phyloP scores from a whole-genome alignment of 2,888 invertebrate species.

The Chelonus formosanus region DNA sequence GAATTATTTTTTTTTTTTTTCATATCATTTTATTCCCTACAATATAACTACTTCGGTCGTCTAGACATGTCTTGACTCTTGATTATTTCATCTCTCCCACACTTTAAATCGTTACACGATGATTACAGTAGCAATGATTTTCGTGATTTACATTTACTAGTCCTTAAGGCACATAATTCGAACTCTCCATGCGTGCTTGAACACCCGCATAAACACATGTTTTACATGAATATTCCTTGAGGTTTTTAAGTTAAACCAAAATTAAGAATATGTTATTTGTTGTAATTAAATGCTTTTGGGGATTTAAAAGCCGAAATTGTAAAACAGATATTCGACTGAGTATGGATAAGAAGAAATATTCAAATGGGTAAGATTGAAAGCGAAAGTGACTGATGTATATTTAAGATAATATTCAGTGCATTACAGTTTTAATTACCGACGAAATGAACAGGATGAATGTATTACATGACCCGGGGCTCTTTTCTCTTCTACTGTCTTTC shows the following conservation, averaged over 20 bases:
- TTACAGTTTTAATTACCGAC: slow-evolving; percentile 48
- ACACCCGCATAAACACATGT: slow-evolving; percentile 13
- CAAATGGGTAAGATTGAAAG: not conserved
- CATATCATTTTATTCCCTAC: too few species aligned
- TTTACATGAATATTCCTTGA: slow-evolving; percentile 5
- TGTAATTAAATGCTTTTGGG: too few species aligned
- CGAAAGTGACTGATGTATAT: slow-evolving; percentile 9
- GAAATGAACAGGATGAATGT: slow-evolving; percentile 39
- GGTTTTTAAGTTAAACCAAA: not conserved
- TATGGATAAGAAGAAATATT: not conserved
- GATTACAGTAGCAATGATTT: slow-evolving; percentile 35
- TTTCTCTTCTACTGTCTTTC: slow-evolving; percentile 5
- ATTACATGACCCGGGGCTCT: slow-evolving; percentile 43
- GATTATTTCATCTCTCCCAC: too few species aligned
- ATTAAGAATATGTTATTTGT: too few species aligned
- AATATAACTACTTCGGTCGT: too few species aligned
- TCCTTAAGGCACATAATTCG: not conserved
- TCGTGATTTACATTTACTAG: slow-evolving; percentile 43
- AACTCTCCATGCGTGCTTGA: not conserved
- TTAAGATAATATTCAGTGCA: slow-evolving; percentile 31
- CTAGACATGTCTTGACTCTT: too few species aligned
- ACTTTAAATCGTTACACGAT: too few species aligned
- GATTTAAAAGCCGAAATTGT: too few species aligned
- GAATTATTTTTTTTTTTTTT: too few species aligned
- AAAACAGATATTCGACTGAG: too few species aligned